Base-by-base conservation (phyloP, 2,888 invertebrate genomes). In the Meandrusa payeni region DNA sequence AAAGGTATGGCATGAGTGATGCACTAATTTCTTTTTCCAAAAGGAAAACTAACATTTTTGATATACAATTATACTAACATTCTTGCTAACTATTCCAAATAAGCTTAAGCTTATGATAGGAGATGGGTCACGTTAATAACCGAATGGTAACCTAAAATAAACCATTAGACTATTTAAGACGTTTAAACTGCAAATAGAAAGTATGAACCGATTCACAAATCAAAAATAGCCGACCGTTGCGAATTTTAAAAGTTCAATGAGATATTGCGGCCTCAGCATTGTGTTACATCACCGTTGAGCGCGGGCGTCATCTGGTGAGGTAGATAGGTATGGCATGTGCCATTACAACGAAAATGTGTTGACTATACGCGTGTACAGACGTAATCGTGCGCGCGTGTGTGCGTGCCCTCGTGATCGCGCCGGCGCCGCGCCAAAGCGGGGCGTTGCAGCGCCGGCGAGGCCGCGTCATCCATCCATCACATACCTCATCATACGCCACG, bases 391-490 rank as follows among this genome's bases (percentile, higher is more conserved):
- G n/a, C n/a, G 54, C 52, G 54, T 56, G 54, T 59, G 39, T 46
- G 55, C 52, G 47, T 53, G 61, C 55, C 60, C 69, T 68, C 71
- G 73, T 74, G 75, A 70, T 67, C 64, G 46, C 62, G 60, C 57
- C 63, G 67, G 66, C 69, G 69, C 66, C 64, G 62, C 54, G 65
- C 67, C 71, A 67, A 60, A 55, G 58, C 57, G 53, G 56, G 57
- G 55, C 51, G 53, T 47, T 55, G 61, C 59, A 57, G 42, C 63
- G 61, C 56, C 69, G 64, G 60, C 76, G 78, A 77, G 76, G 77
- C 69, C 78, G 69, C 85, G 82, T 83, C 85, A 85, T 76, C 67
- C 70, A 80, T 79, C 81, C 76, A 76, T 80, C 81, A 76, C 66
- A 70, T 64, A 69, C 68, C 70, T 77, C 79, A 82, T 82, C 83